Percentiles rank a stretch among this genome's conserved stretches.
Evolutionary conservation across 2,113 vertebrate species (phyloP).

Genomic region (Pardalotus punctatus): DNA sequence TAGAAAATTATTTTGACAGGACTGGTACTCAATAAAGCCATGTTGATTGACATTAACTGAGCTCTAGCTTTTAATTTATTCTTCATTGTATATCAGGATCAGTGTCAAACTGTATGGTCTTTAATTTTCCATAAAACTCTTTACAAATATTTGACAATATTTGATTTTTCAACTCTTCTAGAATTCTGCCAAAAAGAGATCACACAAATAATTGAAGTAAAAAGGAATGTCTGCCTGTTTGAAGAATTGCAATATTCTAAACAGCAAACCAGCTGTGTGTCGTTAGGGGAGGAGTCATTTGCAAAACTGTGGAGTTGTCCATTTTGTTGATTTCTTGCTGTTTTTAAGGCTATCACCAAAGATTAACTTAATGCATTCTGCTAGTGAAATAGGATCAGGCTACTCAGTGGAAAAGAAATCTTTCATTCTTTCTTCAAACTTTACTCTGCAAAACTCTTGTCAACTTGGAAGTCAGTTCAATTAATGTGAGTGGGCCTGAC

Average conservation of each 20-base stretch:
- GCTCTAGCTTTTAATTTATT: slow-evolving; percentile 19
- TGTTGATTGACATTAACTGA: background rate
- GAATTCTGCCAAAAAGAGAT: background rate
- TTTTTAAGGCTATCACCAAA: slow-evolving; percentile 29
- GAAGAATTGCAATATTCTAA: background rate
- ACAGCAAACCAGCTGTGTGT: background rate
- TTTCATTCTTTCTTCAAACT: background rate
- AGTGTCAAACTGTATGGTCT: slow-evolving; percentile 5
- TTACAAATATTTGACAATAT: slow-evolving; percentile 12
- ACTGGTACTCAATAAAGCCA: background rate
- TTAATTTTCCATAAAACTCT: background rate
- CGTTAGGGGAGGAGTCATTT: background rate
- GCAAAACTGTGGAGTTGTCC: background rate
- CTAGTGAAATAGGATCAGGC: slow-evolving; percentile 51
- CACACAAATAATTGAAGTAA: background rate
- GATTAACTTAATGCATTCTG: slow-evolving; percentile 34
- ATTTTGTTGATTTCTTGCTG: slow-evolving; percentile 36
- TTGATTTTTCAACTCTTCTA: background rate
- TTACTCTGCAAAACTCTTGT: background rate
- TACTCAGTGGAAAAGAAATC: slow-evolving; percentile 23
- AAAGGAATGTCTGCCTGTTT: background rate
- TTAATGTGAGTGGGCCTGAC: background rate
- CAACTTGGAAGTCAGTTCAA: slow-evolving; percentile 11
- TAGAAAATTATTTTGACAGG: background rate
- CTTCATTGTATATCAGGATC: slow-evolving; percentile 1